A percentile compares a stretch with the other conserved stretches of the same genome.
phyloP scores from a whole-genome alignment of 2,113 vertebrate genomes.

The Ctenodactylus gundi region DNA sequence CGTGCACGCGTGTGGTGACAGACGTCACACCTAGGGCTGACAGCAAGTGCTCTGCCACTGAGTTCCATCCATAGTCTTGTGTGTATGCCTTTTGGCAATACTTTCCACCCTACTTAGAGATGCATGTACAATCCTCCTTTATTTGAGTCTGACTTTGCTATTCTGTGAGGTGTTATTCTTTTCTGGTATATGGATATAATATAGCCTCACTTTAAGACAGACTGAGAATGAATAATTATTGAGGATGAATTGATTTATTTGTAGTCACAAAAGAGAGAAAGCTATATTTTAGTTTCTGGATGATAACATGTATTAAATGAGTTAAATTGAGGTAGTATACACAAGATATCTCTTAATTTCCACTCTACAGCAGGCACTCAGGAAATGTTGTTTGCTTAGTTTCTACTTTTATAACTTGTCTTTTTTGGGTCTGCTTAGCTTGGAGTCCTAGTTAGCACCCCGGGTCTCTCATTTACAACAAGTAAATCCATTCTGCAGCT shows the following conservation, averaged over 20 bases:
- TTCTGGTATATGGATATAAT: not conserved
- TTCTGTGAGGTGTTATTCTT: not conserved
- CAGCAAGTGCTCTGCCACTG: no score
- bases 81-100: not conserved
- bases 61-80: not conserved
- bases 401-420: not conserved
- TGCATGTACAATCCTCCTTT: not conserved
- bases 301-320: not conserved
- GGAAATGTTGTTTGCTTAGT: not conserved
- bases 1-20: not conserved
- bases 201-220: not conserved
- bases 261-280: not conserved
- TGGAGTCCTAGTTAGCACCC: not conserved
- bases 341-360: not conserved
- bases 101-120: not conserved
- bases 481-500: not conserved
- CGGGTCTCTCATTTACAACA: not conserved
- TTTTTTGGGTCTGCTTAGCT: not conserved
- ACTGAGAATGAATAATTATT: not conserved
- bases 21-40: not conserved
- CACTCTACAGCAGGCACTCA: not conserved
- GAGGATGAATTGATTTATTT: constrained; percentile 25
- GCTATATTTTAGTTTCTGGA: constrained; percentile 3
- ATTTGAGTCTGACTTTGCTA: not conserved
- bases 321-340: not conserved